phyloP scores from a whole-genome alignment of 2,797 vertebrate species.

The Sebastes trivittatus region DNA sequence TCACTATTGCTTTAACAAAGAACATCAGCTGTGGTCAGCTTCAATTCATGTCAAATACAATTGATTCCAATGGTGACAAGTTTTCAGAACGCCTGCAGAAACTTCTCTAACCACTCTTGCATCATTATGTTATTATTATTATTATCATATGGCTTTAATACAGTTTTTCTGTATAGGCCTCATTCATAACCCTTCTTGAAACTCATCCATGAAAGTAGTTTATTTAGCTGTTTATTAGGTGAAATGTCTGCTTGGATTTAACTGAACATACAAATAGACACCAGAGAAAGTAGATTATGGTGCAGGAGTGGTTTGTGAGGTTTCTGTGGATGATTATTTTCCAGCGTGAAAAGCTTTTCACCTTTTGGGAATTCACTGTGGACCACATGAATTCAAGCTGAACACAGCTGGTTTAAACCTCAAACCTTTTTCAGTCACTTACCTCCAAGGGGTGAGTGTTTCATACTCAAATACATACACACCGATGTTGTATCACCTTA shows the following conservation, averaged over 20 bases:
- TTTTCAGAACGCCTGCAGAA: not conserved
- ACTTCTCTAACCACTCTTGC: not conserved
- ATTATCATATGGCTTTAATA: not conserved
- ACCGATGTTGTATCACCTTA: constrained; percentile 13
- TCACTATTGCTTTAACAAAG: not conserved
- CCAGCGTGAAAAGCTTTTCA: not conserved
- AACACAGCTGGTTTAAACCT: not conserved
- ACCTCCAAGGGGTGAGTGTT: not conserved
- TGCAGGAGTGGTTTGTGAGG: not conserved
- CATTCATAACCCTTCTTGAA: not conserved
- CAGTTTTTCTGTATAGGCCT: not conserved
- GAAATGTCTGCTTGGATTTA: not conserved
- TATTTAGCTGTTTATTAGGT: not conserved
- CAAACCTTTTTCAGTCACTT: not conserved
- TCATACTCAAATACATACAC: not conserved
- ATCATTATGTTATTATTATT: not conserved
- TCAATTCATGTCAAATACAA: not conserved
- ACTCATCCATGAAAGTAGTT: not conserved
- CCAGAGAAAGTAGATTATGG: not conserved
- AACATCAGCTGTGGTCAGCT: not conserved
- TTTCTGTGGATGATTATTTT: not conserved
- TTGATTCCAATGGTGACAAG: not conserved
- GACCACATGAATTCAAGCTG: not conserved
- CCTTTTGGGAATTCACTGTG: not conserved
- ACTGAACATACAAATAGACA: not conserved